Evolutionary conservation across 1,140 invertebrate genomes (phyloP).

Genomic region (Zaprionus africanus): DNA sequence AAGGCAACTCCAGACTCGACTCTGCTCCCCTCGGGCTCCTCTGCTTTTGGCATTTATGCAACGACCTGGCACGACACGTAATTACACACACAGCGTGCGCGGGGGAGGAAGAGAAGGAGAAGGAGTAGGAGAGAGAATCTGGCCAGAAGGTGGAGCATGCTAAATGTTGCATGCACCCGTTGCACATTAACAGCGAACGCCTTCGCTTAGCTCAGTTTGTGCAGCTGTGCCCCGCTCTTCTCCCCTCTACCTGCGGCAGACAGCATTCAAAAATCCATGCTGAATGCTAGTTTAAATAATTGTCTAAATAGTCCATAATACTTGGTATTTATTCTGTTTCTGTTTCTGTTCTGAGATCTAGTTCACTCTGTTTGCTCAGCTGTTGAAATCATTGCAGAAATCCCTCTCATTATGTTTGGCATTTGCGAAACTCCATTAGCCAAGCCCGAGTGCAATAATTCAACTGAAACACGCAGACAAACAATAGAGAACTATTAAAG

Average conservation of each 20-base stretch:
- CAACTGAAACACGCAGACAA: conserved; percentile 21
- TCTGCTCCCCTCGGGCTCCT: conserved; percentile 1
- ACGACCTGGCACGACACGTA: conserved; percentile 64
- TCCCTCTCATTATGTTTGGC: conserved; percentile 8
- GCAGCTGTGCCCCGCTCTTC: conserved; percentile 9
- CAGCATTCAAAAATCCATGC: not conserved
- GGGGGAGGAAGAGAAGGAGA: not conserved
- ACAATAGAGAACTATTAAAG: not conserved
- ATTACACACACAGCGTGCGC: conserved; percentile 53
- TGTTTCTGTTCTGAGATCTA: not conserved
- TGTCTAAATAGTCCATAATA: conserved; percentile 7
- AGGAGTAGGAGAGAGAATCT: conserved; percentile 9
- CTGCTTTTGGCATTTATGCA: conserved; percentile 55
- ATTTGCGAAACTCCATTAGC: not conserved
- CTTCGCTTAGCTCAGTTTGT: conserved; percentile 36
- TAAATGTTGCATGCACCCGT: conserved; percentile 77
- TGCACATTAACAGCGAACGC: conserved; percentile 69
- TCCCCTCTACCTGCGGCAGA: not conserved
- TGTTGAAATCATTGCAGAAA: conserved; percentile 18
- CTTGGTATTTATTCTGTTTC: not conserved
- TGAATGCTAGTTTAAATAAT: conserved; percentile 20
- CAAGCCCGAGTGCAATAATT: not conserved
- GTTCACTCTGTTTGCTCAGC: conserved; percentile 23
- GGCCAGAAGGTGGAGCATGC: conserved; percentile 55
- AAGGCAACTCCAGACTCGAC: conserved; percentile 28